Evolutionary conservation across 2,113 vertebrate genomes (phyloP), one percentile per base, ranked within the genome.

Genomic region (Salvelinus namaycush): DNA sequence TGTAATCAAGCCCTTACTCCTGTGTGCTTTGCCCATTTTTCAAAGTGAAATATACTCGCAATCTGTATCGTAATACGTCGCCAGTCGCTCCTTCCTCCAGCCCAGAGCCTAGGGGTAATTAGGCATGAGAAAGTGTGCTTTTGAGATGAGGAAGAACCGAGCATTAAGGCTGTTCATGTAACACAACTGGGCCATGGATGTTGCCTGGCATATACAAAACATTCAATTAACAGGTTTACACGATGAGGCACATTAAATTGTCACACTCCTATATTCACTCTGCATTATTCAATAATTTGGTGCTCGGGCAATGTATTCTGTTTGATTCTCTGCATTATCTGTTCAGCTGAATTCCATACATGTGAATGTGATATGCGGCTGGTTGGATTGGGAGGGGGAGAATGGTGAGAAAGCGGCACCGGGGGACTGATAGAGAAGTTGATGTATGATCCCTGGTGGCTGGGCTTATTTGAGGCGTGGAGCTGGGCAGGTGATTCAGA

Each of bases 371-470:
- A 24, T n/a, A 6, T 22, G 34, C 2, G 14, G 24, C 65, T 29
- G 24, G 65, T 12, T n/a, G 72, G 6, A 75, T 60, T 12, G 22
- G 70, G 68, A 79, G 72, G 79, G 29, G 68, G 72, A 8, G 60
- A 81, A 62, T 24, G 13, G 85, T 80, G 83, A 77, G 76, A 76
- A 81, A 83, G 85, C 81, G 81, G 74, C 76, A 81, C 79, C 14
- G 70, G 31, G 31, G 84, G 81, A 69, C 76, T 71, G 83, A 72
- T 77, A 82, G 84, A 82, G 84, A 84, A 85, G 82, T 83, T 91
- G 91, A 92, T 92, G 89, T 87, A 92, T 87, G 89, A 88, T 85
- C 87, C 85, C 82, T 80, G 79, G 85, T 85, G 87, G 89, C 87
- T 82, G 86, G 86, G 87, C 86, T 51, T 77, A 84, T 86, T 86